Conservation (phyloP, 2,888 invertebrate genomes). For the Lordiphosa andalusiaca region DNA sequence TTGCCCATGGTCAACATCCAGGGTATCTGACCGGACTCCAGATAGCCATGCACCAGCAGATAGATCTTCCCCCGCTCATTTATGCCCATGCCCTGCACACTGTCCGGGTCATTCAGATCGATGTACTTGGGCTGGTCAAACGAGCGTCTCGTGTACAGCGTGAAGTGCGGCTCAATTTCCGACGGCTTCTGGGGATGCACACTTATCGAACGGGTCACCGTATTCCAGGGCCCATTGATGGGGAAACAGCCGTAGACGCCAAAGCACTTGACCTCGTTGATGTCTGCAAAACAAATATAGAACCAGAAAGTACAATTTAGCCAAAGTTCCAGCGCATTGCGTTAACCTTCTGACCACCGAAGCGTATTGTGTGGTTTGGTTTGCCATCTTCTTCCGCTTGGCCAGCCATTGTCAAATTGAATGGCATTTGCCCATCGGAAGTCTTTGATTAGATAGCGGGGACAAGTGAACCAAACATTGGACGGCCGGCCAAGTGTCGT, state of each 20-base stretch:
- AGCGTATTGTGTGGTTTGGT: slow-evolving; percentile 6
- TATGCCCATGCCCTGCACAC: slow-evolving; percentile 84
- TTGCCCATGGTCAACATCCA: slow-evolving; percentile 86
- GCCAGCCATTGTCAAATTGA: slow-evolving; percentile 35
- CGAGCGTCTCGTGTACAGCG: slow-evolving; percentile 82
- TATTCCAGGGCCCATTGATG: slow-evolving; percentile 88
- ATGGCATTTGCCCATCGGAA: slow-evolving; percentile 50
- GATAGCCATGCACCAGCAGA: slow-evolving; percentile 91
- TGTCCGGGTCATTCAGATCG: slow-evolving; percentile 85
- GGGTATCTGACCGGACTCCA: slow-evolving; percentile 88
- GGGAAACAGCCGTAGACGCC: slow-evolving; percentile 91
- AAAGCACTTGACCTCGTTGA: slow-evolving; percentile 85
- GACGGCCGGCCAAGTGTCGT: slow-evolving; percentile 5
- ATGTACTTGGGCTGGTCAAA: slow-evolving; percentile 83
- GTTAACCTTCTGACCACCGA: slow-evolving; percentile 12
- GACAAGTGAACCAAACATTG: neutral
- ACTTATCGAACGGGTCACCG: slow-evolving; percentile 88
- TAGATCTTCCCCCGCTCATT: slow-evolving; percentile 85
- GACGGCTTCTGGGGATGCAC: slow-evolving; percentile 88
- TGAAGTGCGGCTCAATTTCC: slow-evolving; percentile 82
- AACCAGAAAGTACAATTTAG: neutral
- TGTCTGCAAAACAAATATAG: slow-evolving; percentile 60
- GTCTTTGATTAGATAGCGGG: slow-evolving; percentile 50
- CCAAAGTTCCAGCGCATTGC: neutral
- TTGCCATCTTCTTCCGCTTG: slow-evolving; percentile 34